phyloP scores from a whole-genome alignment of 1,140 invertebrate genomes.

The Nephila pilipes region DNA sequence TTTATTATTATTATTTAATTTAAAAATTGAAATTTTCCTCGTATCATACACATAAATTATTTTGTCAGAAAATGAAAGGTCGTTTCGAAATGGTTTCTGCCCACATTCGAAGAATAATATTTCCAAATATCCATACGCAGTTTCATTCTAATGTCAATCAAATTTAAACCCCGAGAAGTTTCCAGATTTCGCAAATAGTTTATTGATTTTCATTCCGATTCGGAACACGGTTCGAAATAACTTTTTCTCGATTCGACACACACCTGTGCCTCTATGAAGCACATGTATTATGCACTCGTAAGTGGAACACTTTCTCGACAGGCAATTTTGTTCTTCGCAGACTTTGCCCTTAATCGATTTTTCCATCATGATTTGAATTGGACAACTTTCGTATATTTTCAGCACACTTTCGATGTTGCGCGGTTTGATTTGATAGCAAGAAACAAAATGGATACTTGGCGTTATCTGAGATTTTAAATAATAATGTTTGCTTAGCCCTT shows the following conservation, averaged over 20 bases:
- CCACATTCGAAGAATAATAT: background rate
- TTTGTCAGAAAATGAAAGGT: too few relatives aligned
- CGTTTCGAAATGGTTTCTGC: too few relatives aligned
- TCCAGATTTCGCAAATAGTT: slow-evolving; percentile 3
- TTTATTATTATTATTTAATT: too few relatives aligned
- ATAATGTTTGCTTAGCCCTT: too few relatives aligned
- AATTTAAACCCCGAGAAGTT: background rate
- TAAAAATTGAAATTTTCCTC: too few relatives aligned
- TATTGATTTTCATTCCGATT: slow-evolving; percentile 22
- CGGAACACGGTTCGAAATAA: background rate
- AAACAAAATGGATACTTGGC: too few relatives aligned
- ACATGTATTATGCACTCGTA: background rate
- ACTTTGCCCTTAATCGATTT: background rate
- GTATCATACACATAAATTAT: too few relatives aligned
- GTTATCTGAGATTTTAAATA: too few relatives aligned
- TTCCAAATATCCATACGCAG: background rate
- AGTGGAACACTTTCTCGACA: background rate
- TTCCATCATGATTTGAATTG: slow-evolving; percentile 5
- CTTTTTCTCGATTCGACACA: background rate
- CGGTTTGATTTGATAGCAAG: too few relatives aligned
- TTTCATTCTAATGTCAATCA: slow-evolving; percentile 6
- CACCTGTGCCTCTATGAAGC: background rate
- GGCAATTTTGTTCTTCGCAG: background rate
- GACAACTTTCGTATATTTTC: background rate
- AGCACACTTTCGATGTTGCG: too few relatives aligned